phyloP scores from a whole-genome alignment of 2,113 vertebrate species.

The Odontophorus gujanensis region DNA sequence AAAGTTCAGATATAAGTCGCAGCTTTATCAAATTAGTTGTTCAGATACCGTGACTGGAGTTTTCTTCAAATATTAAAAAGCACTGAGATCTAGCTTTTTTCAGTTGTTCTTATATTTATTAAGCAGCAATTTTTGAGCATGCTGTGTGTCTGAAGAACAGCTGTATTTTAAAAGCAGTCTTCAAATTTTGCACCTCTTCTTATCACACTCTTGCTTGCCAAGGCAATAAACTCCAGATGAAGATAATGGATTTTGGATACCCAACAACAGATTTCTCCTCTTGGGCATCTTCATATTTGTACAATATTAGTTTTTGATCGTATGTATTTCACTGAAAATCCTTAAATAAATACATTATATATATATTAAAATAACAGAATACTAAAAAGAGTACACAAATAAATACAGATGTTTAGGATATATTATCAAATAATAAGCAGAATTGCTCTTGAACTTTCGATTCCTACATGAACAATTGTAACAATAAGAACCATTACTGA shows the following conservation, averaged over 20 bases:
- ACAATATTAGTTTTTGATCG: not conserved
- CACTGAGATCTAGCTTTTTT: not conserved
- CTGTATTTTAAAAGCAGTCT: not conserved
- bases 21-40: not conserved
- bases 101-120: not conserved
- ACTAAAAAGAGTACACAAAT: not conserved
- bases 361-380: not conserved
- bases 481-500: not conserved
- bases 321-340: not conserved
- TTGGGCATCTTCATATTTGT: not conserved
- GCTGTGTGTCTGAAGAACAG: not conserved
- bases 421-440: not conserved
- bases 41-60: not conserved
- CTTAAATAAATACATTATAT: not conserved
- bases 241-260: not conserved
- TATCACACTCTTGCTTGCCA: not conserved
- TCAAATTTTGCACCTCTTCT: not conserved
- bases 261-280: not conserved
- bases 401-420: not conserved
- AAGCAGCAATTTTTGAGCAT: not conserved
- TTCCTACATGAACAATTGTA: not conserved
- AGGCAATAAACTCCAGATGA: not conserved
- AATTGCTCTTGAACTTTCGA: not conserved
- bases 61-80: not conserved
- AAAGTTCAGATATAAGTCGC: not conserved